Base-by-base conservation (phyloP, 2,113 vertebrate genomes). In the Piaya cayana region DNA sequence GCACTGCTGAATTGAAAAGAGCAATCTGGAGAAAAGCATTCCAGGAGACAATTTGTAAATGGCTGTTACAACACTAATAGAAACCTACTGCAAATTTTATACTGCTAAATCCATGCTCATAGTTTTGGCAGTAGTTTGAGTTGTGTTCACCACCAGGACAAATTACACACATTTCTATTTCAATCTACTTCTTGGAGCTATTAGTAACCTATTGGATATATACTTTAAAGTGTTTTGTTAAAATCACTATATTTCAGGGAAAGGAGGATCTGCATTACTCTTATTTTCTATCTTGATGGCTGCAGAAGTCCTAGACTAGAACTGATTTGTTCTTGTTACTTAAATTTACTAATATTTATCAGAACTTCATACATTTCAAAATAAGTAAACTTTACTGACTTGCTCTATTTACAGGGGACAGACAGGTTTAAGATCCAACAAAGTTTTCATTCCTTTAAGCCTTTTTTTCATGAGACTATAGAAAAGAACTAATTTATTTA, bases 121-220 rank as follows among this genome's bases (percentile, higher is more conserved):
- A 29, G 3, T 37, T 86, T 37, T 42, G 23, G 12, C 20, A 72
- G 17, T 25, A 80, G 45, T 52, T 62, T 82, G 4, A 50, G 22
- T 32, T 59, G 8, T 29, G 8, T 29, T 88, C 32, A 36, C 17
- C 18, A 16, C 8, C 0, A 0, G 21, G 30, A 39, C 11, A 82
- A 74, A 6, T 45, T 45, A 30, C 12, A 16, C 2, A 7, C 1
- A 30, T 91, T 95, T 79, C 12, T 60, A 10, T 49, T 59, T 16
- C 5, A n/a, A 11, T 19, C 27, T 58, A 8, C 6, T 36, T 86
- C 17, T 17, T 60, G 8, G 37, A 50, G 9, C 32, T 80, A 42
- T n/a, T 22, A 43, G 11, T 59, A 53, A 11, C 8, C 7, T 49
- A 43, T 5, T 56, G 12, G 29, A 3, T 19, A 84, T 22, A 6